phyloP scores from a whole-genome alignment of 2,113 vertebrate genomes.

The Egretta garzetta region DNA sequence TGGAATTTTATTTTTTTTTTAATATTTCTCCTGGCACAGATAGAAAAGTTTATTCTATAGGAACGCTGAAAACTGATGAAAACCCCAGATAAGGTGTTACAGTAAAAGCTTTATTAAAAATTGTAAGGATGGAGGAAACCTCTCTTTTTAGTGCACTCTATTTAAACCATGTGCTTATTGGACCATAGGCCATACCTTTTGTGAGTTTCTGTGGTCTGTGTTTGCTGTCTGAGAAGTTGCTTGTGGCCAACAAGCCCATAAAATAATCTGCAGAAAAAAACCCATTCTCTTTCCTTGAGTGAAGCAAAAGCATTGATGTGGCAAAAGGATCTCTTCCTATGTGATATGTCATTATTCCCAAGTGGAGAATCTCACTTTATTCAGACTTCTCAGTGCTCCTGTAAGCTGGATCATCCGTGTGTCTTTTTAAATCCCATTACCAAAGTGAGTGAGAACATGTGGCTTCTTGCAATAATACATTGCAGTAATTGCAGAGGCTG shows the following conservation, averaged over 20 bases:
- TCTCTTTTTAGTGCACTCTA: background rate
- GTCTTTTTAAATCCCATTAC: conserved; percentile 3
- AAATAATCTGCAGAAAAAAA: background rate
- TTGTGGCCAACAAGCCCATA: background rate
- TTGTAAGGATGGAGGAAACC: background rate
- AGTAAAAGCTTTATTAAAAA: conserved; percentile 46
- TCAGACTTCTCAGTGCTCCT: background rate
- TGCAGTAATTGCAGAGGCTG: background rate
- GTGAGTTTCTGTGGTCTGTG: background rate
- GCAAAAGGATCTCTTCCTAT: background rate
- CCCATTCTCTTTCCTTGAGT: background rate
- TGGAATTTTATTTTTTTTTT: background rate
- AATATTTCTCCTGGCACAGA: background rate
- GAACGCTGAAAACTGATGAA: conserved; percentile 18
- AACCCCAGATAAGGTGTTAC: conserved; percentile 6
- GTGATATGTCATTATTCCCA: background rate
- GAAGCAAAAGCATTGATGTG: background rate
- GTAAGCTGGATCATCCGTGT: background rate
- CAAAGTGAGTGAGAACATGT: background rate
- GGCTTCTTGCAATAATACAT: background rate
- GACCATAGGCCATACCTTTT: background rate
- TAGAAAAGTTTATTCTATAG: background rate
- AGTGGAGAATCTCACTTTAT: background rate
- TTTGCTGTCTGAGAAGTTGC: background rate
- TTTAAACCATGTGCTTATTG: background rate